phyloP scores from a whole-genome alignment of 1,140 invertebrate genomes.

The Popillia japonica region DNA sequence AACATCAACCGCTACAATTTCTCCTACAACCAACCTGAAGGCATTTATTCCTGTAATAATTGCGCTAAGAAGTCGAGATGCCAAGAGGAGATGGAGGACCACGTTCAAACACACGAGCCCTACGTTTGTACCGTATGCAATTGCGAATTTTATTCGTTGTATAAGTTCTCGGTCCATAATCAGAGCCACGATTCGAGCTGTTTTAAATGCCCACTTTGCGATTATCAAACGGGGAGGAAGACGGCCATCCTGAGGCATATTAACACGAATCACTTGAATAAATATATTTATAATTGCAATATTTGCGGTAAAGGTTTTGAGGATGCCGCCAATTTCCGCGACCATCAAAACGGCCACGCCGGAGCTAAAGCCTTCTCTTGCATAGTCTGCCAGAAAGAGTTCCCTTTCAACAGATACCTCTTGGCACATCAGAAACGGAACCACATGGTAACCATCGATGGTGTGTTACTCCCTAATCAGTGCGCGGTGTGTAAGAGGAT shows the following conservation, averaged over 20 bases:
- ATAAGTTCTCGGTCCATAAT: constrained; percentile 17
- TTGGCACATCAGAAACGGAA: constrained; percentile 50
- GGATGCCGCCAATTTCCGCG: constrained; percentile 51
- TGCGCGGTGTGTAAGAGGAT: constrained; percentile 49
- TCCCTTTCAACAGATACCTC: constrained; percentile 53
- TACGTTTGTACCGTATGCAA: constrained; percentile 48
- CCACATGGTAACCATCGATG: constrained; percentile 51
- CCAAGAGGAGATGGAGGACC: constrained; percentile 52
- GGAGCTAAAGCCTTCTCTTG: constrained; percentile 72
- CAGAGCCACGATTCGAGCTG: neutral
- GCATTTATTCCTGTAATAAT: constrained; percentile 52
- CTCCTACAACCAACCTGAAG: constrained; percentile 46
- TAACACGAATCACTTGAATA: constrained; percentile 50
- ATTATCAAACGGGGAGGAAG: constrained; percentile 47
- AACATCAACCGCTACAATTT: constrained; percentile 48
- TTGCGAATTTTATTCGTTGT: constrained; percentile 22
- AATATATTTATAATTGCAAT: constrained; percentile 62
- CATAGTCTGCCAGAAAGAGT: constrained; percentile 51
- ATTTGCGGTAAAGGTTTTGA: constrained; percentile 65
- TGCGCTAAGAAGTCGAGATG: constrained; percentile 50
- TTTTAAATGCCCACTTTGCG: constrained; percentile 48
- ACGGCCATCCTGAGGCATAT: constrained; percentile 51
- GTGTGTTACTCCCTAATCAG: constrained; percentile 50
- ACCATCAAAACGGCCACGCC: constrained; percentile 72
- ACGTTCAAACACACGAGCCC: constrained; percentile 49